Evolutionary conservation across 1,140 invertebrate species (phyloP).

Genomic region (Riptortus pedestris): DNA sequence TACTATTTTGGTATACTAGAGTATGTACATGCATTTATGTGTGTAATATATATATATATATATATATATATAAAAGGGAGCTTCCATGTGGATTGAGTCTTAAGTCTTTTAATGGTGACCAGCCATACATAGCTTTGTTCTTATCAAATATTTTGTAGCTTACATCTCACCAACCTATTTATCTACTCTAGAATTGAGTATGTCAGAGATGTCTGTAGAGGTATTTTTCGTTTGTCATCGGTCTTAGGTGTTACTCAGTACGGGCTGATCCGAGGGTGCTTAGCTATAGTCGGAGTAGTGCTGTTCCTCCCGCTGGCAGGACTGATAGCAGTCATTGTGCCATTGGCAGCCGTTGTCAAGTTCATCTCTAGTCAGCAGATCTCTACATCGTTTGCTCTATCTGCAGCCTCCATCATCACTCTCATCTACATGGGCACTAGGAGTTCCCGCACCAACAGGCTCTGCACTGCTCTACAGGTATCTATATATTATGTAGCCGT

Average conservation of each 20-base stretch:
- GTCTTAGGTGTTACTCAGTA: slow-evolving; percentile 44
- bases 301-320: slow-evolving; percentile 67
- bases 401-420: slow-evolving; percentile 43
- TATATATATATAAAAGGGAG: no score
- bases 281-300: slow-evolving; percentile 64
- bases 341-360: slow-evolving; percentile 57
- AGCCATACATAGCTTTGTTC: no score
- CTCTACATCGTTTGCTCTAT: slow-evolving; percentile 44
- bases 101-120: no score
- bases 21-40: no score
- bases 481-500: slow-evolving; percentile 20
- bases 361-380: slow-evolving; percentile 54
- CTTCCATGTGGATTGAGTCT: no score
- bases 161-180: no score
- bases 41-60: no score
- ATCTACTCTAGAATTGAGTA: no score
- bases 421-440: slow-evolving; percentile 55
- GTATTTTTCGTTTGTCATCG: no score
- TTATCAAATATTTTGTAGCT: no score
- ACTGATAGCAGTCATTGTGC: slow-evolving; percentile 57
- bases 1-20: no score
- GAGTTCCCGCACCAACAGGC: slow-evolving; percentile 46
- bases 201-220: no score
- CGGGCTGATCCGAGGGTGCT: slow-evolving; percentile 59
- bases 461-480: slow-evolving; percentile 53